Evolutionary conservation across 2,113 vertebrate genomes (phyloP), one percentile per base, ranked within the genome.

Genomic region (Podiceps cristatus): DNA sequence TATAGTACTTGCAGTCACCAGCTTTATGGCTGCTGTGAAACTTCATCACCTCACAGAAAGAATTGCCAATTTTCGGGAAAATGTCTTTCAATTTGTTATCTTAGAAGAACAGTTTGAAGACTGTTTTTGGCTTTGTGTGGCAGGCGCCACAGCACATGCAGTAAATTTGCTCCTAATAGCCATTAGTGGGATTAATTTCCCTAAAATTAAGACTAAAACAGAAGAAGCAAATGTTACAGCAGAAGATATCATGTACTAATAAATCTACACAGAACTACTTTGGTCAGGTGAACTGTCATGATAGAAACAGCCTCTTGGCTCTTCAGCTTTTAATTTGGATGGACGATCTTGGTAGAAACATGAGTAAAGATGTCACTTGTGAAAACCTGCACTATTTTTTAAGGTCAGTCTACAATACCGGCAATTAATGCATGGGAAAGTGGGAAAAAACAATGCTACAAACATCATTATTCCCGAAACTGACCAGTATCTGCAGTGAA

Each of bases 41-140:
- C 98, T 98, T 55, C 99, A 99, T 71, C 60, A 72, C 28, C 98
- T 99, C 92, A 99, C 99, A 0, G 99, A 99, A 90, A 98, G 98
- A 11, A 98, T 99, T 83, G 99, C 99, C 93, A 99, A 99, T 98
- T 99, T 99, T 91, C 97, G 75, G 37, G 99, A 99, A 97, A 98
- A 98, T 18, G 67, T 99, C 83, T 99, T 99, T 44, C 97, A 69
- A 45, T 99, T 99, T 0, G 72, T 99, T 8, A 98, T 99, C 66
- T 96, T 99, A 87, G 99, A 99, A 14, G 99, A 99, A 88, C 77
- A 10, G 50, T 99, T 99, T 45, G 98, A 99, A 91, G 98, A 98
- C 97, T 99, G 99, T 7, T 99, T 99, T 88, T 99, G 99, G 99
- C 97, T 99, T 58, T 99, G 99, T 10, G 99, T 99, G 76, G 99